These are phyloP conservation scores for Acleris cristana DNA, from an alignment of 2,888 invertebrate species.

Conservation along the genomic window DNA sequence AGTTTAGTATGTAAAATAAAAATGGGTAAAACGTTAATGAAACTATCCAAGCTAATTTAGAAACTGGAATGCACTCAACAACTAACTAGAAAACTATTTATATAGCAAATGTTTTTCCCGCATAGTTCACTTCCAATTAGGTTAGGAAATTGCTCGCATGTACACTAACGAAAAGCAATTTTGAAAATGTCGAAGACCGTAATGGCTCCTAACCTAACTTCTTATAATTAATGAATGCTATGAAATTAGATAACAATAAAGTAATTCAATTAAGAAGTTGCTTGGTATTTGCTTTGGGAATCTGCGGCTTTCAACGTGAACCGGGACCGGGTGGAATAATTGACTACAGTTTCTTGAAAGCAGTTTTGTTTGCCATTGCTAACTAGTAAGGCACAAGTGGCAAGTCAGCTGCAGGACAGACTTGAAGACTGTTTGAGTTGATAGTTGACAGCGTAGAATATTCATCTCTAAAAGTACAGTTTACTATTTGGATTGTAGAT, in stretches of 20 bases:
- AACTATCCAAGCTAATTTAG: no score
- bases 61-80: no score
- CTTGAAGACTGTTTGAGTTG: no score
- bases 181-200: slow-evolving; percentile 58
- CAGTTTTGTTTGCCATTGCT: not conserved
- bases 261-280: slow-evolving; percentile 53
- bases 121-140: slow-evolving; percentile 71
- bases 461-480: no score
- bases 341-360: not conserved
- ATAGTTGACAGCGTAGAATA: no score
- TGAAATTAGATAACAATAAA: slow-evolving; percentile 53
- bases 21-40: no score
- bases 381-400: no score
- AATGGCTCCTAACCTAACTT: slow-evolving; percentile 57
- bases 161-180: slow-evolving; percentile 61
- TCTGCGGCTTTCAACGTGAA: slow-evolving; percentile 33
- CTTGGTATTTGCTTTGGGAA: slow-evolving; percentile 46
- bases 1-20: no score
- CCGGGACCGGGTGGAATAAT: slow-evolving; percentile 22
- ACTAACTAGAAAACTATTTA: no score
- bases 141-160: slow-evolving; percentile 52
- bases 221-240: slow-evolving; percentile 56
- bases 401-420: no score
- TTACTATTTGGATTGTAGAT: no score
- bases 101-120: slow-evolving; percentile 35